Conservation (phyloP, 2,113 vertebrate species). For the Arothron firmamentum region DNA sequence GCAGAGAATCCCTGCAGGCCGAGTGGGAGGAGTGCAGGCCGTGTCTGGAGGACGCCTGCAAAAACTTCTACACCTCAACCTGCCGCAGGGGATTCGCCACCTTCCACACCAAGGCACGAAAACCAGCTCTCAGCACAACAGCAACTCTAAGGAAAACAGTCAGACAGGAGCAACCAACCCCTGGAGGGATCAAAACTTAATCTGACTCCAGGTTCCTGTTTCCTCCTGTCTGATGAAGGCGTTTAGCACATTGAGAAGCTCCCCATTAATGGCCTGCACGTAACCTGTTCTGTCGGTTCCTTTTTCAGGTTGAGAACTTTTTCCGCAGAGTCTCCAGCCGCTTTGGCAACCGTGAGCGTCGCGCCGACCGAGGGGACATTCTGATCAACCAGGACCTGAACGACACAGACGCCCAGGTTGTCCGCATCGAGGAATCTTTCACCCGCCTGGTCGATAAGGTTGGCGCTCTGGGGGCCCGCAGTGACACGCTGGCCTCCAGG, state of each 20-base stretch:
- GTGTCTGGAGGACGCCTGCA: slow-evolving; percentile 84
- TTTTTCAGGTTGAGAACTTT: slow-evolving; percentile 78
- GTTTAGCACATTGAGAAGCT: too few species aligned
- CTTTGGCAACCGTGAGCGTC: slow-evolving; percentile 63
- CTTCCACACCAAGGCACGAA: slow-evolving; percentile 78
- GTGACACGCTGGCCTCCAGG: slow-evolving; percentile 74
- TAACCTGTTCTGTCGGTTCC: neutral
- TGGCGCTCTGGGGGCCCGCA: slow-evolving; percentile 75
- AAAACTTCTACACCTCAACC: slow-evolving; percentile 78
- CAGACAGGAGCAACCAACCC: neutral
- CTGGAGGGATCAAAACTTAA: too few species aligned
- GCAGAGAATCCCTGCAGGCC: slow-evolving; percentile 74
- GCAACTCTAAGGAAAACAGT: neutral
- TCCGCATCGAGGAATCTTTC: slow-evolving; percentile 78
- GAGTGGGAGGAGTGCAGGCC: slow-evolving; percentile 83
- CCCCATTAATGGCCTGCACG: too few species aligned
- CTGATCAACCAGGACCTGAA: slow-evolving; percentile 53
- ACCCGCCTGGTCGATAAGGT: slow-evolving; percentile 69
- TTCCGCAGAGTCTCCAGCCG: slow-evolving; percentile 77
- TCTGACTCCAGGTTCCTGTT: too few species aligned
- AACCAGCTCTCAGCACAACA: neutral
- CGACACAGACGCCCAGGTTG: slow-evolving; percentile 69
- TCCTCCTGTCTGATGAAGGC: too few species aligned
- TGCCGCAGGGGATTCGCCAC: slow-evolving; percentile 75
- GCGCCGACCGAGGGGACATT: slow-evolving; percentile 55